phyloP scores from a whole-genome alignment of 2,113 vertebrate species.

The Jacana jacana region DNA sequence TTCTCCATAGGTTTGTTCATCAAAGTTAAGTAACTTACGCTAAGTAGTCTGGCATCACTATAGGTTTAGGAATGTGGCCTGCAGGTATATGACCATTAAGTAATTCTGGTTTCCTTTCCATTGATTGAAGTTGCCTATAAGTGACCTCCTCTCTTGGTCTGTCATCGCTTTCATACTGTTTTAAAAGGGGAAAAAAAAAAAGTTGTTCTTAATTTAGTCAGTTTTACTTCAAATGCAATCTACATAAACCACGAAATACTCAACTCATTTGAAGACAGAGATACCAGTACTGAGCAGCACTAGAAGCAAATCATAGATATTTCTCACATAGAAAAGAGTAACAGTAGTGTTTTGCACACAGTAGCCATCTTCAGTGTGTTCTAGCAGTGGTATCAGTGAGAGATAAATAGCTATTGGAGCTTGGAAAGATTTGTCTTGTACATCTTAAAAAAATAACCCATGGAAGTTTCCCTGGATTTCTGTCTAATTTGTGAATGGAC shows the following conservation, averaged over 20 bases:
- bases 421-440: neutral
- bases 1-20: neutral
- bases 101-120: slow-evolving; percentile 81
- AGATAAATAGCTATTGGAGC: neutral
- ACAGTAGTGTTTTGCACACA: neutral
- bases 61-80: slow-evolving; percentile 93
- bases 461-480: neutral
- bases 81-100: slow-evolving; percentile 88
- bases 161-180: slow-evolving; percentile 62
- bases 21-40: slow-evolving; percentile 80
- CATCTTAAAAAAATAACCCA: neutral
- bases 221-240: neutral
- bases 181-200: neutral
- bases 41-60: slow-evolving; percentile 92
- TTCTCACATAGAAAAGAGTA: neutral
- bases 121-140: slow-evolving; percentile 54
- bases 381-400: neutral
- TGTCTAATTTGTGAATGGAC: neutral
- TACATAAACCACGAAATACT: neutral
- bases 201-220: neutral
- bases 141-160: slow-evolving; percentile 54
- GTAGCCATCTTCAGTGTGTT: neutral
- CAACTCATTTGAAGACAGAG: neutral
- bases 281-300: neutral
- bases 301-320: neutral